phyloP scores from a whole-genome alignment of 2,113 vertebrate genomes.

The Mastomys natalensis region DNA sequence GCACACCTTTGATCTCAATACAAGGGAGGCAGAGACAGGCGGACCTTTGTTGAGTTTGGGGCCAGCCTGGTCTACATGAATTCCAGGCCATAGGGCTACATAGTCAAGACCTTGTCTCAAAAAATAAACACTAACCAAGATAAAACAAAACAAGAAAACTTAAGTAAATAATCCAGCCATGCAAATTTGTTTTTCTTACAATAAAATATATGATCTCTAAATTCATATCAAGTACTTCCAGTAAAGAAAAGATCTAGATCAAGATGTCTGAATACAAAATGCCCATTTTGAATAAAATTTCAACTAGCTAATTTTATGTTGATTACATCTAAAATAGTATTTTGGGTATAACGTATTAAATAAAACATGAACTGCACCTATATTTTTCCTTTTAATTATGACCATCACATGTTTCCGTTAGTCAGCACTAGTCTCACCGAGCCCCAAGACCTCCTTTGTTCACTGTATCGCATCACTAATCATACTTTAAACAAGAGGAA shows the following conservation, averaged over 20 bases:
- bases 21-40: background rate
- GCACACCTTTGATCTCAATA: too few relatives aligned
- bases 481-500: conserved; percentile 34
- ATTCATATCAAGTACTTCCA: background rate
- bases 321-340: conserved; percentile 14
- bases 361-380: background rate
- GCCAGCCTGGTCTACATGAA: background rate
- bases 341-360: background rate
- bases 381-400: conserved; percentile 18
- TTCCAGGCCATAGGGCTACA: background rate
- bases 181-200: conserved; percentile 30
- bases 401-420: background rate
- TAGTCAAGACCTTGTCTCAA: background rate
- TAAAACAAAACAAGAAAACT: background rate
- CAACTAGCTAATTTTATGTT: conserved; percentile 48
- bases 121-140: background rate
- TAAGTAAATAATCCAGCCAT: background rate
- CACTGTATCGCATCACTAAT: background rate
- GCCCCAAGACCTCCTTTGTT: background rate
- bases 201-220: background rate
- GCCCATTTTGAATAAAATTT: conserved; percentile 13
- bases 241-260: conserved; percentile 10
- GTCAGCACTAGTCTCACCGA: background rate
- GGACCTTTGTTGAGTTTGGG: background rate
- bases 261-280: conserved; percentile 50